These are phyloP conservation scores for Coptotermes formosanus DNA, from an alignment of 1,140 invertebrate species.

Conservation along the genomic window DNA sequence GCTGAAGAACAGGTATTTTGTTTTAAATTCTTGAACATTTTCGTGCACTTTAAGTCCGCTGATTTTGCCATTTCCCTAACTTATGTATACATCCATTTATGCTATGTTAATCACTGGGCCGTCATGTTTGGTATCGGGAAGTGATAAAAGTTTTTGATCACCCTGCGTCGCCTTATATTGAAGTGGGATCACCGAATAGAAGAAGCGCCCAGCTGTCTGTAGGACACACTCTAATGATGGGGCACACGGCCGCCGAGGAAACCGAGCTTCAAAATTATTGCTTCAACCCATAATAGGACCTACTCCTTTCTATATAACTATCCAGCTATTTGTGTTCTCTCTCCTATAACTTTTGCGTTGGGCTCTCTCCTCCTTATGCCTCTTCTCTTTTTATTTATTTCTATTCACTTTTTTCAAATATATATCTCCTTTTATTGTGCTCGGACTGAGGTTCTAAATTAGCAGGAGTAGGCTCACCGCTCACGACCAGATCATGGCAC, in stretches of 20 bases:
- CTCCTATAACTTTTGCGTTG: neutral
- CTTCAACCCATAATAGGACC: neutral
- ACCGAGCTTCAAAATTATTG: slow-evolving; percentile 9
- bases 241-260: neutral
- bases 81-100: no score
- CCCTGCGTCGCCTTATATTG: neutral
- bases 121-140: no score
- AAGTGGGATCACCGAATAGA: neutral
- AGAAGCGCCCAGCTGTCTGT: slow-evolving; percentile 11
- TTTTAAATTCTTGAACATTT: no score
- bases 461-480: neutral
- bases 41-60: no score
- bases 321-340: neutral
- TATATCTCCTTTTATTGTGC: neutral
- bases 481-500: neutral
- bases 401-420: neutral
- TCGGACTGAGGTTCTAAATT: neutral
- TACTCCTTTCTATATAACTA: slow-evolving; percentile 7
- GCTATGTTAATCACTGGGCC: no score
- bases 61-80: no score
- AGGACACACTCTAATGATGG: neutral
- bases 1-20: no score
- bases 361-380: neutral
- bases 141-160: neutral
- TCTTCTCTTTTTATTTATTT: slow-evolving; percentile 10